Base-by-base conservation (phyloP, 2,113 vertebrate genomes). In the Ctenomys sociabilis region DNA sequence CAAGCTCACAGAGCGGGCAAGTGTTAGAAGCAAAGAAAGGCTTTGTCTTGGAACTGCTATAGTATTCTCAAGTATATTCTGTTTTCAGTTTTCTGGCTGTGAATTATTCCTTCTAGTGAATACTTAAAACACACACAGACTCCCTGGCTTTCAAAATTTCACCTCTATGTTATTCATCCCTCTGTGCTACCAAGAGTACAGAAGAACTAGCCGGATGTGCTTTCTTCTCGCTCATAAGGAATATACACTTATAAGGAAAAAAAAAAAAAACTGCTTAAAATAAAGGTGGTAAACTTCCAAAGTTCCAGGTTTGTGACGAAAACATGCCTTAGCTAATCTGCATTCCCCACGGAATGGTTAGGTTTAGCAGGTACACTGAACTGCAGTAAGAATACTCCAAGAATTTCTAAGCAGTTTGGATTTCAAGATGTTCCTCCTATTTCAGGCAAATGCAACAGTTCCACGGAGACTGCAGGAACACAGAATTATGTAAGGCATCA, bases 401-500 rank as follows among this genome's bases (percentile, higher is more conserved):
- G 90, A 54, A 77, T 90, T 32, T 86, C 70, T 63, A 92, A 95
- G 82, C 11, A 54, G 59, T 66, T 52, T 43, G 77, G 83, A 49
- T 91, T 84, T 78, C 66, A 68, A 78, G 64, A 88, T 92, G 61
- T 32, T 83, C 90, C 88, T 63, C 35, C 61, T 54, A 32, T 43
- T 88, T 64, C 85, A 66, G 11, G 8, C 45, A 49, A 97, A 97
- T 77, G 84, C 95, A 93, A 64, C 84, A 93, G 86, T 96, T 83
- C 17, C 89, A 14, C 61, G 22, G 52, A 85, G 95, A 66, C 97
- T 97, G 98, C 97, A 97, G 97, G 96, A 91, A 64, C 21, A 40
- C 26, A 43, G 30, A 92, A 97, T 98, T 98, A 98, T 97, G 97
- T 98, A 98, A 98, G 96, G 96, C 97, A 95, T 97, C 97, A 94